A percentile compares a stretch with the other conserved stretches of the same genome.
These are phyloP conservation scores for Ictalurus furcatus DNA, from an alignment of 2,113 vertebrate genomes.

Conservation along the genomic window DNA sequence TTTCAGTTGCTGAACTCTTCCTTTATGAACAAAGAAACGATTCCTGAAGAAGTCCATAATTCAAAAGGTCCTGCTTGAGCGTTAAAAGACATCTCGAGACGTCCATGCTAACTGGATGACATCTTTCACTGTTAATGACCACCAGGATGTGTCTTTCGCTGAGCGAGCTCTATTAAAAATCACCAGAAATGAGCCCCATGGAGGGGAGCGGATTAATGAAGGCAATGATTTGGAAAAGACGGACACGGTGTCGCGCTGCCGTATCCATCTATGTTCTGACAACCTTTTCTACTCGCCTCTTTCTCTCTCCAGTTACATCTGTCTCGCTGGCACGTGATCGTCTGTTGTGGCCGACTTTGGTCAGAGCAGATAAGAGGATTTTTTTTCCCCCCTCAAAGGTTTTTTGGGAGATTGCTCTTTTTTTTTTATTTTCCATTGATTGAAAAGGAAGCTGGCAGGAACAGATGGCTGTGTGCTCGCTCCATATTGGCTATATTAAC, in stretches of 20 bases:
- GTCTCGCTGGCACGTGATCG: background rate
- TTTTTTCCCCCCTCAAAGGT: background rate
- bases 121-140: conserved; percentile 17
- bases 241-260: background rate
- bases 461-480: background rate
- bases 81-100: background rate
- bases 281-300: background rate
- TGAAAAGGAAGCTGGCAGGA: background rate
- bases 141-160: conserved; percentile 9
- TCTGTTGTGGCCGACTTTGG: background rate
- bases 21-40: background rate
- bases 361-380: background rate
- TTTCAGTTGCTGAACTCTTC: background rate
- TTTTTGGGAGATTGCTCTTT: background rate
- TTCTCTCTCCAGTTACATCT: background rate
- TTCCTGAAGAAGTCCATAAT: background rate
- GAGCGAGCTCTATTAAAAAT: background rate
- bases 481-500: background rate
- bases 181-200: background rate
- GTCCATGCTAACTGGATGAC: background rate
- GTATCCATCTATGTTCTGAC: background rate
- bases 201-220: conserved; percentile 13
- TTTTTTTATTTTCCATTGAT: background rate
- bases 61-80: background rate
- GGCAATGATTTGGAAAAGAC: background rate